A percentile compares a stretch with the other conserved stretches of the same genome.
phyloP scores from a whole-genome alignment of 2,797 vertebrate genomes.

The Cirrhinus molitorella region DNA sequence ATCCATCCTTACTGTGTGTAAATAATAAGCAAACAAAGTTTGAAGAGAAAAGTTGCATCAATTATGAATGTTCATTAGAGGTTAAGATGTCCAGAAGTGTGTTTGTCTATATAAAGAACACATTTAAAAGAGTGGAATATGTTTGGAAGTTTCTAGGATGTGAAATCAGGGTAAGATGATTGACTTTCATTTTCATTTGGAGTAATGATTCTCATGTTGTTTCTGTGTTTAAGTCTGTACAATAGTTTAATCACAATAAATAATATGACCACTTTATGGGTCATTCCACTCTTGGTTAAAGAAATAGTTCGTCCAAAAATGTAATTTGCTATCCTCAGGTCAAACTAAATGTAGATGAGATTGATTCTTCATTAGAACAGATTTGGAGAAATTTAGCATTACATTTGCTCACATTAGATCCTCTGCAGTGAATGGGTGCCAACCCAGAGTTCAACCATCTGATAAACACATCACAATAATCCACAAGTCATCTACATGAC shows the following conservation, averaged over 20 bases:
- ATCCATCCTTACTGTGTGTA: neutral
- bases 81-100: neutral
- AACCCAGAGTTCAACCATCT: neutral
- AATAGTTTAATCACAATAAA: constrained; percentile 16
- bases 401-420: neutral
- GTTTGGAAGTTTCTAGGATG: neutral
- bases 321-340: neutral
- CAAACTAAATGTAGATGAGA: neutral
- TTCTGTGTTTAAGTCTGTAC: constrained; percentile 22
- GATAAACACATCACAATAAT: neutral
- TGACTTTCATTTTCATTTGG: constrained; percentile 3
- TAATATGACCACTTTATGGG: neutral
- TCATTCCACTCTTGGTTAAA: constrained; percentile 5
- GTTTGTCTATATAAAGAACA: neutral
- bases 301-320: neutral
- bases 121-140: neutral
- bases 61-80: neutral
- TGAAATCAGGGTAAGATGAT: constrained; percentile 19
- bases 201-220: constrained; percentile 19
- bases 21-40: neutral
- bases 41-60: neutral
- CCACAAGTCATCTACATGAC: neutral
- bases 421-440: neutral
- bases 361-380: neutral
- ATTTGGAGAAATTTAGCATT: neutral